Base-by-base conservation (phyloP, 2,113 vertebrate species). In the Pogonocichla stellata region DNA sequence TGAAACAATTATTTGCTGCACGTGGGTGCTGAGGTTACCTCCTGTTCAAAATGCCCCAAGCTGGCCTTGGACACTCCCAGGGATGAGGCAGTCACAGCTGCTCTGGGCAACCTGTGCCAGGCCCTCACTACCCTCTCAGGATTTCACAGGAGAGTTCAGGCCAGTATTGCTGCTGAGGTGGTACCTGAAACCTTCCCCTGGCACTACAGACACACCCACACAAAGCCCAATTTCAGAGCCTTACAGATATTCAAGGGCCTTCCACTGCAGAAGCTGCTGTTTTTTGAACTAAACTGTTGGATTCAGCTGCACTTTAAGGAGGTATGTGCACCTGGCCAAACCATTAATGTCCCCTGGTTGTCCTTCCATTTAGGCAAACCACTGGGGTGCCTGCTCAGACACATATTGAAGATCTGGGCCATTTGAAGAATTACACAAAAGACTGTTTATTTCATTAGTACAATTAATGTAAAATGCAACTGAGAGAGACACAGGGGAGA, bases 391-490 rank as follows among this genome's bases (percentile, higher is more conserved):
- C 53, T 62, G 56, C 79, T 80, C 75, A 95, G 74, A 73, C 29
- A 78, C 1, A 3, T 24, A 50, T 0, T 54, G 74, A 83, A 80
- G 45, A 96, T 90, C 81, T 96, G 54, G 42, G 75, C 93, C 85
- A 67, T 75, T 51, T 88, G 45, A 88, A 62, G 71, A 88, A 88
- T 83, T 94, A 72, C 93, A 96, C 92, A 93, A 82, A 91, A 83
- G 90, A 94, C 29, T 82, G 80, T 87, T 96, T 93, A 92, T 89
- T 94, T 93, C 87, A 97, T 97, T 96, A 94, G 88, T 70, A 43
- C 8, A 82, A 69, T 93, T 93, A 70, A 95, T 93, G 88, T 92
- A 90, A 92, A 90, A 94, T 0, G 1, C 79, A 93, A 88, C 92
- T 80, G 66, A 42, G 73, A 95, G 16, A 95, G 25, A 91, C 95